A percentile compares a stretch with the other conserved stretches of the same genome.
These are phyloP conservation scores for Mystacides longicornis DNA, from an alignment of 2,888 invertebrate genomes.

Conservation along the genomic window DNA sequence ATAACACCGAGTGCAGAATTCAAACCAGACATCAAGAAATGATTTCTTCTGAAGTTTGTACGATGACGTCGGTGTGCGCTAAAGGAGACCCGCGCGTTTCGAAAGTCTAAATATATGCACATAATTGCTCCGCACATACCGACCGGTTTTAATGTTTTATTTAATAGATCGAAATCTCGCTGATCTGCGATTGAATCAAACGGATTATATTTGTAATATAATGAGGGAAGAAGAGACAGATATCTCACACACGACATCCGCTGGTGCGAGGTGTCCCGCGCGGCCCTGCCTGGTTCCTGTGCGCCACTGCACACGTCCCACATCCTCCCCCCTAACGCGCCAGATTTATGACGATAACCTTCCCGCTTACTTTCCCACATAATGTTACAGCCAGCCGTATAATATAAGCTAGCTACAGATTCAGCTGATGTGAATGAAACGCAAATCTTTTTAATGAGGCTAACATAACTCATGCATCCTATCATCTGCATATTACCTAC, in stretches of 20 bases:
- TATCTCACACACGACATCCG: neutral
- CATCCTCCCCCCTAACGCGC: too few species aligned
- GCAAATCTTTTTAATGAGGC: too few species aligned
- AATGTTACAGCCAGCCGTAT: too few species aligned
- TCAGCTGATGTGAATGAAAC: too few species aligned
- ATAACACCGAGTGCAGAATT: neutral
- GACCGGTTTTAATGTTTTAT: constrained; percentile 1
- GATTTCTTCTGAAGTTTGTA: constrained; percentile 1
- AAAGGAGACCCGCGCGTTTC: neutral
- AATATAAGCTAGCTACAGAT: too few species aligned
- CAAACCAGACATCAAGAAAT: constrained; percentile 2
- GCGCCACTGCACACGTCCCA: too few species aligned
- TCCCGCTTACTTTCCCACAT: too few species aligned
- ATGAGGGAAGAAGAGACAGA: constrained; percentile 7
- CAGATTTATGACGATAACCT: too few species aligned
- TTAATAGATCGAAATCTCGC: neutral
- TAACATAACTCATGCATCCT: too few species aligned
- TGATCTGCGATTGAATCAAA: neutral
- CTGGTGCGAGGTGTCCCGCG: constrained; percentile 7
- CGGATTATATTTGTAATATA: constrained; percentile 6
- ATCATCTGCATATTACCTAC: too few species aligned
- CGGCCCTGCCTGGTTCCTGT: too few species aligned
- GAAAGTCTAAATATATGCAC: constrained; percentile 2
- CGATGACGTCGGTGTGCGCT: constrained; percentile 1
- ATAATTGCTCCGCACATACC: neutral